A percentile compares a stretch with the other conserved stretches of the same genome.
phyloP scores from a whole-genome alignment of 2,113 vertebrate genomes.

The Atherinomorus stipes region DNA sequence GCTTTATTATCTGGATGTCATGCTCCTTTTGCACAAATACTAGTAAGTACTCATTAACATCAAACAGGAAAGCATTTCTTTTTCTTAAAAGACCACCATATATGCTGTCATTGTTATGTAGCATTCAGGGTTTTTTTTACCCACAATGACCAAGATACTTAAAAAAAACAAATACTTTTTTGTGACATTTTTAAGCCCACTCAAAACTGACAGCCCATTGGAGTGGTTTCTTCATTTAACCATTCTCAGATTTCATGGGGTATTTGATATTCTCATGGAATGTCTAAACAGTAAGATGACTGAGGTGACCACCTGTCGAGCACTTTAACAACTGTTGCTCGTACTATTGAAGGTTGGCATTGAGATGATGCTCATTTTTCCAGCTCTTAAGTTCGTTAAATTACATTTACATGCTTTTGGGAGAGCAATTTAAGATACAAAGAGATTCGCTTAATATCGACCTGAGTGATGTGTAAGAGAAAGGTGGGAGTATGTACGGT shows the following conservation, averaged over 20 bases:
- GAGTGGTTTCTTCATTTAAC: neutral
- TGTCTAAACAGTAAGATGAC: slow-evolving; percentile 19
- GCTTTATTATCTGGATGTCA: neutral
- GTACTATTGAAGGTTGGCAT: neutral
- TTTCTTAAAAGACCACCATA: neutral
- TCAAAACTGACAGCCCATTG: neutral
- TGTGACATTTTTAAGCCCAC: neutral
- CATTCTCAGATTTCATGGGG: neutral
- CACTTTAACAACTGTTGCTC: neutral
- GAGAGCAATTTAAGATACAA: neutral
- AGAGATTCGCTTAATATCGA: neutral
- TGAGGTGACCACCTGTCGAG: slow-evolving; percentile 13
- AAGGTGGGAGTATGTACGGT: neutral
- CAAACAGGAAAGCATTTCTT: neutral
- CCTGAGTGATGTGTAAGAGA: neutral
- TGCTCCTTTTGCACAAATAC: neutral
- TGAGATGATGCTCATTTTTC: neutral
- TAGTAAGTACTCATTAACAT: neutral
- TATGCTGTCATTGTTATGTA: neutral
- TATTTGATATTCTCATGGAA: slow-evolving; percentile 15
- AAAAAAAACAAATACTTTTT: neutral
- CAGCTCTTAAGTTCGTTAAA: neutral
- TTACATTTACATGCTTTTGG: neutral
- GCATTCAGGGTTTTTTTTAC: neutral
- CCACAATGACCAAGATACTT: neutral